Percentiles rank a stretch among this genome's conserved stretches.
Evolutionary conservation across 1,140 invertebrate species (phyloP).

Genomic region (Drosophila prosaltans): DNA sequence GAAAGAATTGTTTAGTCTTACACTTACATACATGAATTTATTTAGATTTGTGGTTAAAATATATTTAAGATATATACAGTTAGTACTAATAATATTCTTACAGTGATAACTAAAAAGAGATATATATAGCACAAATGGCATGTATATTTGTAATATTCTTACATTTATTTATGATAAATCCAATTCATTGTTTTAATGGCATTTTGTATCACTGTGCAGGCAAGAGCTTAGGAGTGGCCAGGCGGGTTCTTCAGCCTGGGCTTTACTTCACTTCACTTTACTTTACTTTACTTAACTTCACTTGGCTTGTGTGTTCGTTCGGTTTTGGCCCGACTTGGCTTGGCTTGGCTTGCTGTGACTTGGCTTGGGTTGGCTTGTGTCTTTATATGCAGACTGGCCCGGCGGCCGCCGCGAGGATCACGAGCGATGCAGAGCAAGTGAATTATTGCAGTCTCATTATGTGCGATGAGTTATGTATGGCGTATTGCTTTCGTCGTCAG

Average conservation of each 20-base stretch:
- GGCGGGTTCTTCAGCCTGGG: constrained; percentile 11
- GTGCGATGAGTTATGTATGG: constrained; percentile 83
- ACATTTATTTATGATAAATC: too few species aligned
- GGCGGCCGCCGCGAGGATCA: constrained; percentile 54
- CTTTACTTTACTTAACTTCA: too few species aligned
- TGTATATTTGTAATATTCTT: too few species aligned
- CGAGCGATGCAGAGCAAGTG: constrained; percentile 79
- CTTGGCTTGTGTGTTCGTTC: constrained; percentile 9
- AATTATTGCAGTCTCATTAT: constrained; percentile 83
- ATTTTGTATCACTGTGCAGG: not conserved
- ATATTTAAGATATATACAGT: too few species aligned
- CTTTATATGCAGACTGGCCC: constrained; percentile 43
- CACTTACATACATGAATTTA: too few species aligned
- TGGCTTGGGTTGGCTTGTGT: constrained; percentile 43
- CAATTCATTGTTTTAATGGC: too few species aligned
- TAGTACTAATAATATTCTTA: too few species aligned
- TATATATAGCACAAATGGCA: too few species aligned
- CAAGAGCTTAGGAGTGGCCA: constrained; percentile 17
- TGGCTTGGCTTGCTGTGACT: not conserved
- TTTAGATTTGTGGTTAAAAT: too few species aligned
- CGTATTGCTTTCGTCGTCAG: constrained; percentile 83
- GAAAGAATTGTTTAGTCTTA: too few species aligned
- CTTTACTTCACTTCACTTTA: too few species aligned
- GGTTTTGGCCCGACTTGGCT: constrained; percentile 55
- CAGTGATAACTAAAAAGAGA: too few species aligned